phyloP scores from a whole-genome alignment of 2,797 vertebrate genomes.

The Lagodon rhomboides region DNA sequence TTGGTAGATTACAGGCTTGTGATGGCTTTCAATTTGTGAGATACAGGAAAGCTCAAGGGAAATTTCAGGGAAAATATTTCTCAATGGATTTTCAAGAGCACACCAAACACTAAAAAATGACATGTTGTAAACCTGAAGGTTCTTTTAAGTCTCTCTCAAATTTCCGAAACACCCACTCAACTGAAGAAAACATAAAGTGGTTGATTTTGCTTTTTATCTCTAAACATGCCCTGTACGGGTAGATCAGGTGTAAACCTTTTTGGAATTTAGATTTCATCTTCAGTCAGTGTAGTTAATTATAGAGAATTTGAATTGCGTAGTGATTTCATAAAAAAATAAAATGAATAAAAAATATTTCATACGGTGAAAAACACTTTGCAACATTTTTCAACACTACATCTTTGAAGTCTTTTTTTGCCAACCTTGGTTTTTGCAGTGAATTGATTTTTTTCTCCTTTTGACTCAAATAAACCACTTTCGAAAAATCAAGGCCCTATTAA shows the following conservation, averaged over 20 bases:
- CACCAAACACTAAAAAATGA: background rate
- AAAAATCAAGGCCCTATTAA: too few relatives aligned
- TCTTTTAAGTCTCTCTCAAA: background rate
- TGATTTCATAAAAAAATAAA: background rate
- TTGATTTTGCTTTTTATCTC: background rate
- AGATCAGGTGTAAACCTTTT: background rate
- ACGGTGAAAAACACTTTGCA: background rate
- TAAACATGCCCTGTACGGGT: background rate
- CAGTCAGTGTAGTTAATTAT: background rate
- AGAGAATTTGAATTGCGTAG: background rate
- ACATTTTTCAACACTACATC: background rate
- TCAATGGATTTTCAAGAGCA: background rate
- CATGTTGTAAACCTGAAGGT: background rate
- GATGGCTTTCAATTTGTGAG: conserved; percentile 22
- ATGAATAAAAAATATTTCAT: background rate
- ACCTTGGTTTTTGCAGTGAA: background rate
- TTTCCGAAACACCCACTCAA: background rate
- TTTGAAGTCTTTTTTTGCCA: background rate
- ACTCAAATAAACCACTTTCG: background rate
- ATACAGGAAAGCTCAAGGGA: background rate
- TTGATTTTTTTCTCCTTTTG: background rate
- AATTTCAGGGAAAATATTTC: background rate
- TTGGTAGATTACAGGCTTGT: conserved; percentile 11
- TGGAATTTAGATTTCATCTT: background rate
- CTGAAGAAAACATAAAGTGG: background rate